Percentiles rank a stretch among this genome's conserved stretches.
phyloP scores from a whole-genome alignment of 2,113 vertebrate species.

The Calidris pugnax region DNA sequence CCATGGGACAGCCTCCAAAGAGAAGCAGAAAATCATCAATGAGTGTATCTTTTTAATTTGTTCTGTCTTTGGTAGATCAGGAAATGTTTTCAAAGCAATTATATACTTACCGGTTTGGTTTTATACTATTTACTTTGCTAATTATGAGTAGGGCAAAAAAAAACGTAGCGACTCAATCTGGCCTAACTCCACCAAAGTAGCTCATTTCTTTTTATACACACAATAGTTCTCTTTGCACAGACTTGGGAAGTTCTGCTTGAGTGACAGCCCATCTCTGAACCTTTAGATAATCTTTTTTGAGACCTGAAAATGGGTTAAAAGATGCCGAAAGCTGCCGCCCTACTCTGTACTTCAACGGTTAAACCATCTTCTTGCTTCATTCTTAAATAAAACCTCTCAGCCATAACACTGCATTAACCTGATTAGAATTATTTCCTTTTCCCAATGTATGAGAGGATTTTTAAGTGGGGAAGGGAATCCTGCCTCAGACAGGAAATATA shows the following conservation, averaged over 20 bases:
- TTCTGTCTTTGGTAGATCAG: neutral
- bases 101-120: neutral
- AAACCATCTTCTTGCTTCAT: neutral
- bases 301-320: neutral
- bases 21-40: neutral
- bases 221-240: too few relatives aligned
- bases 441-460: neutral
- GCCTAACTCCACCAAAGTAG: neutral
- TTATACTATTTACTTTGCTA: neutral
- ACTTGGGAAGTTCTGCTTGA: fast-evolving
- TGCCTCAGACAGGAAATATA: slow-evolving; percentile 18
- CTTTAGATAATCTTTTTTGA: fast-evolving
- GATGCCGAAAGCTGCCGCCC: neutral
- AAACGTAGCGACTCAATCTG: fast-evolving
- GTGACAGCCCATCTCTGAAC: neutral
- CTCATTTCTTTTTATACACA: neutral
- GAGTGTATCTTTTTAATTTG: neutral
- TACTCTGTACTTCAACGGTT: neutral
- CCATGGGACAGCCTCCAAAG: neutral
- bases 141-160: neutral
- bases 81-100: neutral
- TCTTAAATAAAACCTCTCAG: neutral
- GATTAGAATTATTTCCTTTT: neutral
- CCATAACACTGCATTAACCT: neutral
- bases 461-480: slow-evolving; percentile 28